These are phyloP conservation scores for Thalassoma bifasciatum DNA, from an alignment of 2,113 vertebrate genomes.

Conservation along the genomic window DNA sequence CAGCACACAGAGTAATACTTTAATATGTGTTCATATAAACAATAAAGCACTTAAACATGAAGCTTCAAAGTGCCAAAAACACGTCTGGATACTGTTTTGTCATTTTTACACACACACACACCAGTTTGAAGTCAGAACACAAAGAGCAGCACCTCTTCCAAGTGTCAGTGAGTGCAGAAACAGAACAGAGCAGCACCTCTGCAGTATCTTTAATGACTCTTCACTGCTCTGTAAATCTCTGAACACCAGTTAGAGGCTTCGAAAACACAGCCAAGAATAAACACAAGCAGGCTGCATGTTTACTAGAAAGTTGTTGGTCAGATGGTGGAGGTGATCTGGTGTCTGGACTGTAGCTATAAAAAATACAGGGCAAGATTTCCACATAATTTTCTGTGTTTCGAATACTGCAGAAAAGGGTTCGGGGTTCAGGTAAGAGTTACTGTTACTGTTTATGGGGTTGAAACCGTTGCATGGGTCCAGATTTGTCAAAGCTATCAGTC, in stretches of 20 bases:
- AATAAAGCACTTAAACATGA: not conserved
- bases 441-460: too few relatives aligned
- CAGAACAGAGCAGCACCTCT: not conserved
- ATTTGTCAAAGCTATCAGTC: too few relatives aligned
- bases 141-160: not conserved
- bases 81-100: not conserved
- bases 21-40: conserved; percentile 5
- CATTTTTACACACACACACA: not conserved
- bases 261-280: conserved; percentile 3
- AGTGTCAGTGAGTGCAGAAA: conserved; percentile 1
- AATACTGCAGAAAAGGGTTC: too few relatives aligned
- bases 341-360: not conserved
- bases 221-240: conserved; percentile 2
- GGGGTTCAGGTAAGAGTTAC: too few relatives aligned
- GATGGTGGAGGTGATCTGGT: not conserved
- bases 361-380: too few relatives aligned
- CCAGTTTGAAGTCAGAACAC: not conserved
- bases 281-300: not conserved
- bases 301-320: not conserved
- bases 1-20: conserved; percentile 5
- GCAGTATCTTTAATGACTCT: not conserved
- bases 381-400: too few relatives aligned
- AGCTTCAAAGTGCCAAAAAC: not conserved
- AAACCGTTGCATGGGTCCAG: too few relatives aligned
- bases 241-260: conserved; percentile 3